A percentile compares a stretch with the other conserved stretches of the same genome.
phyloP scores from a whole-genome alignment of 1,140 invertebrate genomes.

The Hyphantria cunea region DNA sequence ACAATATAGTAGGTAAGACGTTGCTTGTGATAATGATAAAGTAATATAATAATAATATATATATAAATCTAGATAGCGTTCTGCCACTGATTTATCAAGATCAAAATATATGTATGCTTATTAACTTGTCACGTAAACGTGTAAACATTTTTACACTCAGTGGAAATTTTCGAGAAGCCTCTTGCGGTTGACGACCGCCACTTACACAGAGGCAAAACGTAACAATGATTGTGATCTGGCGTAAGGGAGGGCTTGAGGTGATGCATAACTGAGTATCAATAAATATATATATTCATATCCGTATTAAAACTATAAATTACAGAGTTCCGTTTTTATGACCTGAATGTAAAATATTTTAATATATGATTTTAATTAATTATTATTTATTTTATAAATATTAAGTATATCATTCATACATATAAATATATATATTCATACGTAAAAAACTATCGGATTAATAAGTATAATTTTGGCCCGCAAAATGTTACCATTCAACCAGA shows the following conservation, averaged over 20 bases:
- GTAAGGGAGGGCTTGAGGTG: too few species aligned
- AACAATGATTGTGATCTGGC: too few species aligned
- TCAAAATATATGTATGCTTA: conserved; percentile 34
- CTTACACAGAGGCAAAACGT: too few species aligned
- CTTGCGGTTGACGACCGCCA: not conserved
- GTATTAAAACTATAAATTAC: not conserved
- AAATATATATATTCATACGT: too few species aligned
- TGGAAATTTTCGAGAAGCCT: conserved; percentile 28
- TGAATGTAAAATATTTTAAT: not conserved
- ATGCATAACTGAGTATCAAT: too few species aligned
- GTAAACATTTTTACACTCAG: conserved; percentile 20
- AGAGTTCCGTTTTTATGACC: not conserved
- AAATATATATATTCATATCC: too few species aligned
- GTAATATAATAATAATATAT: conserved; percentile 29
- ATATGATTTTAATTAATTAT: not conserved
- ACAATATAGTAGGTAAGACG: conserved; percentile 27
- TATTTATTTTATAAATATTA: not conserved
- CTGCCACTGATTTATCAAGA: conserved; percentile 50
- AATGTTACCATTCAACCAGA: too few species aligned
- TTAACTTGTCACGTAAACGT: conserved; percentile 50
- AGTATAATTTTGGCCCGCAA: too few species aligned
- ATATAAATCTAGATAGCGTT: conserved; percentile 49
- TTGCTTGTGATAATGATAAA: conserved; percentile 35
- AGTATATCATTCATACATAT: not conserved
- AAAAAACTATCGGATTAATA: too few species aligned